Conservation (phyloP, 2,113 vertebrate species). For the Leptodactylus fuscus region DNA sequence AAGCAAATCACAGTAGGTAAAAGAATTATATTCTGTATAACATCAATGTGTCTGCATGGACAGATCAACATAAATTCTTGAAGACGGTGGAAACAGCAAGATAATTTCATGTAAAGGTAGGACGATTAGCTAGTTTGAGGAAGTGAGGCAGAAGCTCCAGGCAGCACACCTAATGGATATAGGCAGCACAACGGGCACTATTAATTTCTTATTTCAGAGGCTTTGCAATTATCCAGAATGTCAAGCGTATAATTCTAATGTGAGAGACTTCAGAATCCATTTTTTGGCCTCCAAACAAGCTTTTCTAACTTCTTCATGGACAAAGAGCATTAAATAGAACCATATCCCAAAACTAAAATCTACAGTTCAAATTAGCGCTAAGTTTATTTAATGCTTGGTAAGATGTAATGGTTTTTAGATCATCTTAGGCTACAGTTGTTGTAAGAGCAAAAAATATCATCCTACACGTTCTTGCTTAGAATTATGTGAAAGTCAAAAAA, state of each 20-base stretch:
- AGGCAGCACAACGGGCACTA: conserved; percentile 50
- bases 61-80: conserved; percentile 48
- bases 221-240: conserved; percentile 57
- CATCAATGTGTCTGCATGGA: conserved; percentile 8
- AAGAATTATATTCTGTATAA: background rate
- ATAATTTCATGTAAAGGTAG: conserved; percentile 57
- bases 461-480: too few relatives aligned
- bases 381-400: background rate
- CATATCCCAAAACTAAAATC: background rate
- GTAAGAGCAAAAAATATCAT: too few relatives aligned
- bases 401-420: background rate
- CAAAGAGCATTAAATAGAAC: conserved; percentile 26
- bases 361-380: background rate
- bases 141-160: conserved; percentile 56
- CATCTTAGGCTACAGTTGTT: too few relatives aligned
- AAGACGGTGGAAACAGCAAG: conserved; percentile 47
- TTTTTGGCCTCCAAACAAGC: conserved; percentile 42
- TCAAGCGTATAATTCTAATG: conserved; percentile 59
- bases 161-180: conserved; percentile 58
- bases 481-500: too few relatives aligned
- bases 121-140: conserved; percentile 46
- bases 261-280: conserved; percentile 28
- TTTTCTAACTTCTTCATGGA: conserved; percentile 20
- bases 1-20: conserved; percentile 2
- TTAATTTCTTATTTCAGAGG: conserved; percentile 58